Evolutionary conservation across 2,888 invertebrate species (phyloP).

Genomic region (Drosophila testacea): DNA sequence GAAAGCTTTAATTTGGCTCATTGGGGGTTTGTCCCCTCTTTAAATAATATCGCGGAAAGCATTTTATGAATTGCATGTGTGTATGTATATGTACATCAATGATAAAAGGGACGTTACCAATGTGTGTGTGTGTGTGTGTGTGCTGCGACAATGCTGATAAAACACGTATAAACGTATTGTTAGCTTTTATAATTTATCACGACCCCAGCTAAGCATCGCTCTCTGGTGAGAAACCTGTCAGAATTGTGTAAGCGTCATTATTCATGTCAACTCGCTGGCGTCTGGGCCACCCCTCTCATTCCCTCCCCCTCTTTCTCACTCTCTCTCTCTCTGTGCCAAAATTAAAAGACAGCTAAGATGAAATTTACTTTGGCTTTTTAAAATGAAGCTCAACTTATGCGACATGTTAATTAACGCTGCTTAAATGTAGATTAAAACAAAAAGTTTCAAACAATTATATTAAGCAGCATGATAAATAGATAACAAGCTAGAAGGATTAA

Average conservation of each 20-base stretch:
- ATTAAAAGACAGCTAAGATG: slow-evolving; percentile 35
- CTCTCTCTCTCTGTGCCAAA: slow-evolving; percentile 8
- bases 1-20: slow-evolving; percentile 23
- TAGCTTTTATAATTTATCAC: slow-evolving; percentile 56
- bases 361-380: slow-evolving; percentile 34
- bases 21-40: slow-evolving; percentile 17
- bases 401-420: slow-evolving; percentile 42
- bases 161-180: slow-evolving; percentile 56
- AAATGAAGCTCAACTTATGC: slow-evolving; percentile 26
- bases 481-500: not conserved
- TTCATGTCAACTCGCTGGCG: slow-evolving; percentile 45
- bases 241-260: slow-evolving; percentile 51
- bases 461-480: slow-evolving; percentile 14
- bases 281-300: not conserved
- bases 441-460: slow-evolving; percentile 10
- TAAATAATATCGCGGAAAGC: slow-evolving; percentile 32
- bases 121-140: slow-evolving; percentile 14
- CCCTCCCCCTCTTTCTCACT: not conserved
- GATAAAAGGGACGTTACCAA: slow-evolving; percentile 14
- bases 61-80: slow-evolving; percentile 12
- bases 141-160: slow-evolving; percentile 45
- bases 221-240: slow-evolving; percentile 46
- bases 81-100: slow-evolving; percentile 1
- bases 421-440: slow-evolving; percentile 33
- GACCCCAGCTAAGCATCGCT: slow-evolving; percentile 27